Evolutionary conservation across 2,113 vertebrate species (phyloP), one percentile per base, ranked within the genome.

Genomic region (Paedocypris sp.): DNA sequence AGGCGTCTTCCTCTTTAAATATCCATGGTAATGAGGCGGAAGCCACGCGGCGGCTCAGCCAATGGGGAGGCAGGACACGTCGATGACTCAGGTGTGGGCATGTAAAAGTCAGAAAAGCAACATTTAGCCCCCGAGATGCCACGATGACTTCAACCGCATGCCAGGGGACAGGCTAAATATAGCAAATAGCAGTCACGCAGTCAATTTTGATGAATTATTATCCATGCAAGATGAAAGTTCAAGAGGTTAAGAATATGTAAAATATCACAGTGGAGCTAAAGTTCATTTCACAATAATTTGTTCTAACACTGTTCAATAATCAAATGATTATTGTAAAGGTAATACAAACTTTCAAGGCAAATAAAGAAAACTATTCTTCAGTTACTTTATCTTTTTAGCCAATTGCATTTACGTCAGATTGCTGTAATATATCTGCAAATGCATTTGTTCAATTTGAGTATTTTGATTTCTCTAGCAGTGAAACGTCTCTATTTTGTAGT

Each of bases 41-140:
- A 75, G 75, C 26, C 62, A 19, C 73, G 67, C 54, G 75, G 71
- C 75, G 66, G 76, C 66, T 69, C 62, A 70, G 75, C 76, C 75
- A 77, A 73, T 70, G 78, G 76, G 78, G 72, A 77, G 74, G 59
- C 65, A 66, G 64, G 70, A 73, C 63, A 60, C 69, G 67, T 59
- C 67, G 73, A 67, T 85, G 82, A 84, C 71, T 85, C 81, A 83
- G 73, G 76, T 64, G 36, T 68, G 76, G 70, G 74, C 26, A 70
- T 75, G 75, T 29, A 77, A 67, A 9, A 42, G 59, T 66, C 68
- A 77, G 70, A 71, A 72, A 75, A 69, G 71, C 73, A 75, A 78
- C 57, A 77, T 75, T 68, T 71, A 68, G 73, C 66, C 54, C 68
- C 75, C 67, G 73, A 74, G 66, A 75, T 76, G 72, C 80, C 78